Percentiles rank a stretch among this genome's conserved stretches.
Conservation (phyloP, 2,113 vertebrate species). For the Equus przewalskii region DNA sequence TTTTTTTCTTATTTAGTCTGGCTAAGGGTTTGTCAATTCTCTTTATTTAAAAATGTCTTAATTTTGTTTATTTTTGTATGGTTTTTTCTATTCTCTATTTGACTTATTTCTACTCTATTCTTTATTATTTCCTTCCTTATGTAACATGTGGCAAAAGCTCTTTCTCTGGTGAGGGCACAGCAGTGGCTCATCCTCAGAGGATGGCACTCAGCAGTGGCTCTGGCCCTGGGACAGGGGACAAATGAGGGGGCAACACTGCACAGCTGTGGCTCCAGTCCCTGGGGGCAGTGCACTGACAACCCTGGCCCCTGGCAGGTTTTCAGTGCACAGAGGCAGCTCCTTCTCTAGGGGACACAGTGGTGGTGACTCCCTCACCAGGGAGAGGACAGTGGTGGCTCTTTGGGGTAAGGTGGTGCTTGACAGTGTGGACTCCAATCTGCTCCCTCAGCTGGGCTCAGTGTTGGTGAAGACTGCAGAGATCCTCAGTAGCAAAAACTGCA, state of each 20-base stretch:
- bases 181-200: background rate
- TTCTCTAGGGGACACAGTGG: background rate
- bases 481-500: background rate
- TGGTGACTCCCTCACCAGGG: background rate
- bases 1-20: background rate
- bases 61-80: background rate
- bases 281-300: background rate
- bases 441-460: background rate
- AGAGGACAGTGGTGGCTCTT: background rate
- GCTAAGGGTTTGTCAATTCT: background rate
- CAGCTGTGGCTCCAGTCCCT: background rate
- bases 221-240: background rate
- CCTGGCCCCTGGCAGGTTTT: background rate
- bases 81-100: background rate
- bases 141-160: background rate
- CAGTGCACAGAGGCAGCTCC: background rate
- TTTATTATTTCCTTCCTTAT: background rate
- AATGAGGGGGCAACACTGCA: background rate
- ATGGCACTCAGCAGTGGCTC: background rate
- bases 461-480: background rate
- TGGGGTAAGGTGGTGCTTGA: too few relatives aligned
- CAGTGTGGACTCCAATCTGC: background rate
- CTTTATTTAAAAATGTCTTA: background rate
- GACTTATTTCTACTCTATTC: background rate
- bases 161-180: background rate